Base-by-base conservation (phyloP, 2,888 invertebrate species). In the Petrophora chlorosata region DNA sequence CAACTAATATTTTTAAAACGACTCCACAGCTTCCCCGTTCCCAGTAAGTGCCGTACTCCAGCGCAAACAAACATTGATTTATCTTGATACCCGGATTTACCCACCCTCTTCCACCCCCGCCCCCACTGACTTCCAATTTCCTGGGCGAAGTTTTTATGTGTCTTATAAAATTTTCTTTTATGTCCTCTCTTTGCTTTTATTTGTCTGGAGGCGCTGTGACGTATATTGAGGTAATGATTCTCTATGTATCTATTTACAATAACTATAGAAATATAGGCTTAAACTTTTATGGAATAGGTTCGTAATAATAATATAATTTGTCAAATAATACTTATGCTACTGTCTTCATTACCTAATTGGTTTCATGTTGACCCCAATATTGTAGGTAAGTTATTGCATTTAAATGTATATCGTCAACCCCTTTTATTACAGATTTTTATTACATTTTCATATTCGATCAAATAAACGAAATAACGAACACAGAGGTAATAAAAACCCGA, bases 61-160 rank as follows among this genome's bases (percentile, higher is more conserved):
- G 70, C 69, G 68, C 75, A 74, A 75, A 80, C 83, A 82, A 86
- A 88, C 89, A 89, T 88, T 90, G 90, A 89, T 89, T 88, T 89
- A 89, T 89, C 84, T 82, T 86, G 87, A 88, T 86, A 87, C 87
- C 70, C 61, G 65, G 85, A 79, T 85, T 85, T 79, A 71, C 73
- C 69, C 64, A 71, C 70, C 70, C 70, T 71, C 65, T 22, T 22
- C 67, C 66, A 67, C 70, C 82, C 70, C 67, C 67, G 68, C 73
- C 68, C 67, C 69, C 70, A 70, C 85, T 88, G 84, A 84, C 83
- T 84, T 82, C 75, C 87, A 85, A 87, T 87, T 85, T 73, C 73
- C 72, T 65, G 70, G 65, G 73, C 70, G 75, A 79, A 84, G 77
- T 85, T 88, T 87, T 87, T 86, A 86, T 85, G 79, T 82, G 79